Conservation (phyloP, 92 coral and sea anemone genomes). For the Actinostola sp. region DNA sequence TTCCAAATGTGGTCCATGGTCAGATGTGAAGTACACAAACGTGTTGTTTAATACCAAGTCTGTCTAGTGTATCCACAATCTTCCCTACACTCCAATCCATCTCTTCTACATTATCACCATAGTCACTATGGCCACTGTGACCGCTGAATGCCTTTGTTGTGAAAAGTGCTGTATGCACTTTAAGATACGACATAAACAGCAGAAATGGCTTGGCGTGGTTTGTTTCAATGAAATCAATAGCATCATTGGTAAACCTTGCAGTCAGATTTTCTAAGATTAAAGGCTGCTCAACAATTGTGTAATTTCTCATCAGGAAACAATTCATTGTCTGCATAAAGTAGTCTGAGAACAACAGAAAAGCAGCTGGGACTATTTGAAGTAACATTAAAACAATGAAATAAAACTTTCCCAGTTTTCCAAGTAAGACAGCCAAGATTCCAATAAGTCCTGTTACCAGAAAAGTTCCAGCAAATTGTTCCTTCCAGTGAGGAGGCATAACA, state of each 20-base stretch:
- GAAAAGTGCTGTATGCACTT: constrained; percentile 84
- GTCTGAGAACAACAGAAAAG: neutral
- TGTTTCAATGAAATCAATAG: constrained; percentile 60
- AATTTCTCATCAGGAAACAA: constrained; percentile 76
- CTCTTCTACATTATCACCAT: constrained; percentile 96
- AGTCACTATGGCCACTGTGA: constrained; percentile 86
- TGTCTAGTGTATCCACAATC: constrained; percentile 66
- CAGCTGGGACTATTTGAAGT: neutral
- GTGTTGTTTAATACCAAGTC: constrained; percentile 74
- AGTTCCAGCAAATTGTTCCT: constrained; percentile 16
- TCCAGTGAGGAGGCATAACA: constrained; percentile 36
- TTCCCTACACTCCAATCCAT: constrained; percentile 98
- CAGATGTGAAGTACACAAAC: constrained; percentile 89
- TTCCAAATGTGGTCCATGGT: constrained; percentile 84
- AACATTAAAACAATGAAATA: constrained; percentile 15
- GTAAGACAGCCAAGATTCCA: constrained; percentile 18
- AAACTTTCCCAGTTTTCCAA: constrained; percentile 26
- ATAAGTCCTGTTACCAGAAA: constrained; percentile 44
- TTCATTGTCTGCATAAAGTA: neutral
- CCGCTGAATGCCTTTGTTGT: constrained; percentile 62
- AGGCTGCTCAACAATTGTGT: constrained; percentile 85
- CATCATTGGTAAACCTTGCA: constrained; percentile 79
- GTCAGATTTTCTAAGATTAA: constrained; percentile 73
- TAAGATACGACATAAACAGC: constrained; percentile 73
- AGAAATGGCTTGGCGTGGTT: constrained; percentile 80